These are phyloP conservation scores for Yasuhikotakia modesta DNA, from an alignment of 2,797 vertebrate species.

Conservation along the genomic window DNA sequence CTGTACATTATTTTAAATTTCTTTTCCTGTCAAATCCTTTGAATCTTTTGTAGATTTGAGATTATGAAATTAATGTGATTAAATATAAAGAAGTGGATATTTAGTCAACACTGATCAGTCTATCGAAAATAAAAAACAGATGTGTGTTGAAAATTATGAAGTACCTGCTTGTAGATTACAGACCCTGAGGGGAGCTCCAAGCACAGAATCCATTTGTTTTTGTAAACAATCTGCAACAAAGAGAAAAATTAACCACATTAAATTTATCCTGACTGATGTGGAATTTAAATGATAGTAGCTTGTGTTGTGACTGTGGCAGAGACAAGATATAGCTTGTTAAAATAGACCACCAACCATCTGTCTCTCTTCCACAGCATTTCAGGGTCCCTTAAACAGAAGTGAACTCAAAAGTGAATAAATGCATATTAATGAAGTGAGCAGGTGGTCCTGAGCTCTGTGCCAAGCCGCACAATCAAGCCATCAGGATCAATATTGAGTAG, in stretches of 20 bases:
- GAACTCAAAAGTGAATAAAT: conserved; percentile 47
- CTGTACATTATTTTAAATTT: not conserved
- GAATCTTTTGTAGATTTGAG: not conserved
- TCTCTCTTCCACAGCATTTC: conserved; percentile 13
- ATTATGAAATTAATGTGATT: not conserved
- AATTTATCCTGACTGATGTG: not conserved
- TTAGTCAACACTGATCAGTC: not conserved
- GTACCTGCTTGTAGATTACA: conserved; percentile 7
- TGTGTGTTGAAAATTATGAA: not conserved
- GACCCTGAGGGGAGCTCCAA: conserved; percentile 27
- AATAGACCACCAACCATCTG: conserved; percentile 34
- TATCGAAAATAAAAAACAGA: conserved; percentile 4
- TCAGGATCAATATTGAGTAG: conserved; percentile 37
- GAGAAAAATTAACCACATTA: not conserved
- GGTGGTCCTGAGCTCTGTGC: conserved; percentile 23
- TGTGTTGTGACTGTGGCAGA: not conserved
- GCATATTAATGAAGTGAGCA: conserved; percentile 46
- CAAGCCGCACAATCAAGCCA: conserved; percentile 19
- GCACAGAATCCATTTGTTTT: too few species aligned
- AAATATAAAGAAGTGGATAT: not conserved
- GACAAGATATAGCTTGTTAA: conserved; percentile 14
- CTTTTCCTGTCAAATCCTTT: not conserved
- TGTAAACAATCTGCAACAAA: conserved; percentile 5
- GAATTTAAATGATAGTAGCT: not conserved
- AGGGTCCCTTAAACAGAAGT: conserved; percentile 25